A percentile compares a stretch with the other conserved stretches of the same genome.
These are phyloP conservation scores for Typhlomys cinereus DNA, from an alignment of 2,113 vertebrate species.

Conservation along the genomic window DNA sequence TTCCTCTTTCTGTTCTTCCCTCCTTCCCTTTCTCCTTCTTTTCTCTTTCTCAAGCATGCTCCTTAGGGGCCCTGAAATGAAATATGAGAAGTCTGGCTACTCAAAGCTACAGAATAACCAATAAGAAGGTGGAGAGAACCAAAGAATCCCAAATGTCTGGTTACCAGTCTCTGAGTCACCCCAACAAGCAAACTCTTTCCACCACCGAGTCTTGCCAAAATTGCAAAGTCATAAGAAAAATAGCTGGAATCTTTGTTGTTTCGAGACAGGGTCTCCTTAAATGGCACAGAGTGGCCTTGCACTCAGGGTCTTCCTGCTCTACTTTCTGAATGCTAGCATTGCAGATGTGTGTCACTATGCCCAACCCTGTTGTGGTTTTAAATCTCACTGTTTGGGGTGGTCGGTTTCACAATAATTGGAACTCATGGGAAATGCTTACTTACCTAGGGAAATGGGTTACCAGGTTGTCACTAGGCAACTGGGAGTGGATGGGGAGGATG, in stretches of 20 bases:
- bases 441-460: background rate
- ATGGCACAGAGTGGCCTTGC: background rate
- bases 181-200: background rate
- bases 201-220: background rate
- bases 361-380: background rate
- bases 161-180: background rate
- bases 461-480: background rate
- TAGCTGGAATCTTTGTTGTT: background rate
- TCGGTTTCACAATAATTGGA: background rate
- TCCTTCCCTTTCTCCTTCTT: background rate
- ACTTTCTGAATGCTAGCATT: background rate
- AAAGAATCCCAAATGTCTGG: background rate
- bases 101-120: background rate
- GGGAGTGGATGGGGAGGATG: background rate
- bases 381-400: background rate
- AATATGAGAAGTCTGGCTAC: background rate
- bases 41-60: background rate
- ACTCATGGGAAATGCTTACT: background rate
- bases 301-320: background rate
- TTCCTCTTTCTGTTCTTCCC: background rate
- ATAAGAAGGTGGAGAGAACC: background rate
- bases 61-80: background rate
- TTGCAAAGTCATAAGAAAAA: background rate
- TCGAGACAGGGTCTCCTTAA: background rate
- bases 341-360: background rate